A percentile compares a stretch with the other conserved stretches of the same genome.
phyloP scores from a whole-genome alignment of 2,888 invertebrate species.

The Drosophila crucigera region DNA sequence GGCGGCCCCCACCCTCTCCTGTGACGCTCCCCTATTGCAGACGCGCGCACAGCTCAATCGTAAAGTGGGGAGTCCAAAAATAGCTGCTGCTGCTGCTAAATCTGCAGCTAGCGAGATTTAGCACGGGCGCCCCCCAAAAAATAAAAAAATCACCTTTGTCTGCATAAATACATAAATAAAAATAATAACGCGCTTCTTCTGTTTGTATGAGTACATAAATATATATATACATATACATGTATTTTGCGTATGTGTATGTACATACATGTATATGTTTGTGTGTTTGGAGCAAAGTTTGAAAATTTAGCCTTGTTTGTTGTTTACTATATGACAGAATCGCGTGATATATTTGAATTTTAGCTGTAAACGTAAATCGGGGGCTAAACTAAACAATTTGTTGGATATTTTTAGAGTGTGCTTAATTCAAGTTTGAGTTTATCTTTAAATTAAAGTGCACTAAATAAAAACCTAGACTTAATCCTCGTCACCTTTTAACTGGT shows the following conservation, averaged over 20 bases:
- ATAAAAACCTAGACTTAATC: neutral
- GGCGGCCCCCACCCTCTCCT: constrained; percentile 35
- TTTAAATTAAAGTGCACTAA: neutral
- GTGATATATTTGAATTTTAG: neutral
- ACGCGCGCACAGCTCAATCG: constrained; percentile 25
- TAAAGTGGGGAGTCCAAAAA: constrained; percentile 68
- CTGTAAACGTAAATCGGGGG: neutral
- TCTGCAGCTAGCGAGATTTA: constrained; percentile 47
- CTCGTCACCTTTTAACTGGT: neutral
- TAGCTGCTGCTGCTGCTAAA: constrained; percentile 52
- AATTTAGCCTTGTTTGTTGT: neutral
- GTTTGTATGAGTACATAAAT: neutral
- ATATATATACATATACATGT: neutral
- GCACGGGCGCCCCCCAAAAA: constrained; percentile 43
- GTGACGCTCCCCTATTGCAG: constrained; percentile 18
- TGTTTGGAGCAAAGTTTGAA: constrained; percentile 7
- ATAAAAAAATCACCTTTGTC: constrained; percentile 14
- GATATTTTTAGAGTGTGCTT: neutral
- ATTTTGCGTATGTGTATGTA: no score
- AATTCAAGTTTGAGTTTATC: neutral
- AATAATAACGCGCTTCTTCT: constrained; percentile 14
- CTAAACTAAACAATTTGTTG: neutral
- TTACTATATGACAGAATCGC: neutral
- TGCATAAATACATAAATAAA: constrained; percentile 11
- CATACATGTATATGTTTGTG: neutral